phyloP scores from a whole-genome alignment of 1,140 invertebrate genomes.

The Anthonomus grandis region DNA sequence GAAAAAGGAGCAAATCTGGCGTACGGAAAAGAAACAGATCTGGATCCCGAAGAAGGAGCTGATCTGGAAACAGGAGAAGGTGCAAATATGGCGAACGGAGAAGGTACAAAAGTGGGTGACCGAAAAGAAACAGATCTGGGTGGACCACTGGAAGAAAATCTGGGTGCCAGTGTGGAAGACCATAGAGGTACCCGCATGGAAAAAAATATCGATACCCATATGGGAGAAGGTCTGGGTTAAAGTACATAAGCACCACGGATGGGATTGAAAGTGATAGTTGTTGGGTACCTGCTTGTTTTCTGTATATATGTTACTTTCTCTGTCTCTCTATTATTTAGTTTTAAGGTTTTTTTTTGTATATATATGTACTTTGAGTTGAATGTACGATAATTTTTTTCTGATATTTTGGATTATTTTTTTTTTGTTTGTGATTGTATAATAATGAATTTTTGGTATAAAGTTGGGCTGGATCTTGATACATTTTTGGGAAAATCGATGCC shows the following conservation, averaged over 20 bases:
- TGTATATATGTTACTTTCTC: constrained; percentile 28
- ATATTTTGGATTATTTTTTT: no score
- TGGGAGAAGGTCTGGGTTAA: constrained; percentile 68
- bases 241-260: constrained; percentile 57
- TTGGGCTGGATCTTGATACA: no score
- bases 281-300: constrained; percentile 21
- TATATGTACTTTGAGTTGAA: no score
- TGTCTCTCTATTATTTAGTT: constrained; percentile 14
- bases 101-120: constrained; percentile 71
- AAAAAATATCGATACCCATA: constrained; percentile 54
- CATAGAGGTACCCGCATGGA: constrained; percentile 62
- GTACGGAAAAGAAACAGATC: constrained; percentile 64
- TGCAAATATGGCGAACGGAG: constrained; percentile 62
- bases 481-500: no score
- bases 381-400: no score
- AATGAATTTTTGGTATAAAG: no score
- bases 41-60: constrained; percentile 71
- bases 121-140: constrained; percentile 62
- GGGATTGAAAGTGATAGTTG: constrained; percentile 53
- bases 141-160: constrained; percentile 59
- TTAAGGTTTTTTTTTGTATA: constrained; percentile 15
- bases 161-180: constrained; percentile 57
- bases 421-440: no score
- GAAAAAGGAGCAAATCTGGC: constrained; percentile 64
- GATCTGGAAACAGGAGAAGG: constrained; percentile 71